phyloP scores from a whole-genome alignment of 2,888 invertebrate genomes.

The Tinea semifulvella region DNA sequence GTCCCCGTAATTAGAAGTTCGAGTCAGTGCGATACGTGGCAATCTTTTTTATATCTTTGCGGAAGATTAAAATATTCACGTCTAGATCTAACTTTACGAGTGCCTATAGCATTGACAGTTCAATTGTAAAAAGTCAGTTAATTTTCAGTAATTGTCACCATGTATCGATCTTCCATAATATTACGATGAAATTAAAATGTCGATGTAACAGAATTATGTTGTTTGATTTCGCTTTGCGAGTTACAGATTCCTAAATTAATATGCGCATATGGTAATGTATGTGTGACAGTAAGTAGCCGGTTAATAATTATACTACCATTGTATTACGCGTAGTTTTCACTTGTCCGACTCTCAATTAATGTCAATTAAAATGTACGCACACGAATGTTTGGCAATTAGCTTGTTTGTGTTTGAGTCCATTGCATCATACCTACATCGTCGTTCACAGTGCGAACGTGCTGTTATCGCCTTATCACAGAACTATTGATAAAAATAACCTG shows the following conservation, averaged over 20 bases:
- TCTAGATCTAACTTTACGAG: constrained; percentile 64
- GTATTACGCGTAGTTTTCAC: too few species aligned
- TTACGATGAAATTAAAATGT: constrained; percentile 67
- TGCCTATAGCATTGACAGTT: constrained; percentile 65
- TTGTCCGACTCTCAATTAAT: neutral
- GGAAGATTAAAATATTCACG: constrained; percentile 62
- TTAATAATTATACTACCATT: too few species aligned
- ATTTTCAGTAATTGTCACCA: constrained; percentile 65
- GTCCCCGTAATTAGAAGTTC: constrained; percentile 42
- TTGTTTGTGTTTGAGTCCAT: constrained; percentile 7
- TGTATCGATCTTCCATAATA: constrained; percentile 68
- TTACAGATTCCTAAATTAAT: too few species aligned
- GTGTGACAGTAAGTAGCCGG: too few species aligned
- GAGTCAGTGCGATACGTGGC: constrained; percentile 26
- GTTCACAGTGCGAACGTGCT: neutral
- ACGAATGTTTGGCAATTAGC: constrained; percentile 9
- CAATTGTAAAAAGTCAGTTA: constrained; percentile 64
- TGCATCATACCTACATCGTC: constrained; percentile 1
- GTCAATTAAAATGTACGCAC: constrained; percentile 3
- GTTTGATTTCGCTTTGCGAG: constrained; percentile 47
- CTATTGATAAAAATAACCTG: constrained; percentile 6
- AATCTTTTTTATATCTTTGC: constrained; percentile 54
- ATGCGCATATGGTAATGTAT: too few species aligned
- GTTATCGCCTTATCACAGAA: constrained; percentile 6
- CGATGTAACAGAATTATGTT: constrained; percentile 57